These are phyloP conservation scores for Siderastrea radians DNA, from an alignment of 92 coral and sea anemone species.

Conservation along the genomic window DNA sequence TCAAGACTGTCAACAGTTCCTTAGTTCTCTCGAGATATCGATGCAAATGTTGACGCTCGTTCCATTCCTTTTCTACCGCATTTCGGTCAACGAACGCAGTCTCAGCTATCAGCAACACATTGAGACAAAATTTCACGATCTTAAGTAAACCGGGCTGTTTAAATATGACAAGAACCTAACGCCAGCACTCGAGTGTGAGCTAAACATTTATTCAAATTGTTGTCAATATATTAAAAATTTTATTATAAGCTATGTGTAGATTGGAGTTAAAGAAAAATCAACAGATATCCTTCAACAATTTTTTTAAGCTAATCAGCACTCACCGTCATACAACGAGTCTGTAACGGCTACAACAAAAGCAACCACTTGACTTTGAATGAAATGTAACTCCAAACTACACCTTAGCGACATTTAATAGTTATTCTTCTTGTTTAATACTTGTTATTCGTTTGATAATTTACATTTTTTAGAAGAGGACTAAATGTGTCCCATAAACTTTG, in stretches of 20 bases:
- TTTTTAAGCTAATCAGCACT: background rate
- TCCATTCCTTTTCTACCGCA: too few species aligned
- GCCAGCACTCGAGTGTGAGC: background rate
- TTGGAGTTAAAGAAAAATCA: background rate
- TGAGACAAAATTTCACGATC: too few species aligned
- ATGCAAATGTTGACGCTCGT: too few species aligned
- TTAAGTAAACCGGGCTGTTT: too few species aligned
- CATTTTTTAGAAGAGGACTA: background rate
- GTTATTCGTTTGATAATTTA: conserved; percentile 3
- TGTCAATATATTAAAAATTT: conserved; percentile 32
- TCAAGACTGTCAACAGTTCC: too few species aligned
- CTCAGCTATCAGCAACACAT: too few species aligned
- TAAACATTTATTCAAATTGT: background rate
- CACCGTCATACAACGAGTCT: background rate
- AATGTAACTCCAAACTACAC: conserved; percentile 16
- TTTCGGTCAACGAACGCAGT: too few species aligned
- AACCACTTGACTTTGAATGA: background rate
- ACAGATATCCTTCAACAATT: background rate
- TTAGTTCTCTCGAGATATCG: too few species aligned
- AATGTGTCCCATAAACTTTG: background rate
- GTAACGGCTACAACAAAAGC: background rate
- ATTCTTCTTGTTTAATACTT: background rate
- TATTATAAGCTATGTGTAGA: background rate
- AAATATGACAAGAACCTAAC: background rate
- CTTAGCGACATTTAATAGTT: background rate